Conservation (phyloP, 1,140 invertebrate species). For the Samia ricini region DNA sequence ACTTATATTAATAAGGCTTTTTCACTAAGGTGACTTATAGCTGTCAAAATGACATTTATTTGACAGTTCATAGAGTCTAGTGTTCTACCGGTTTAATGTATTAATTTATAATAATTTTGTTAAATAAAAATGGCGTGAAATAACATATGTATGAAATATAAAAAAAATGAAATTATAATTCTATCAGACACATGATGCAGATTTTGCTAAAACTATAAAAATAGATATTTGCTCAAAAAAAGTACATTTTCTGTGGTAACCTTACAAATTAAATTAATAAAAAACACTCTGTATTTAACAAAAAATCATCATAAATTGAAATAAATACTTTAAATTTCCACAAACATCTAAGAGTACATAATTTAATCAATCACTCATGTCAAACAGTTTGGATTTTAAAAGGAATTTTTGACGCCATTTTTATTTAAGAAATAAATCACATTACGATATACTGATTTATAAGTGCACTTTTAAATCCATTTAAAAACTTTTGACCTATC, state of each 20-base stretch:
- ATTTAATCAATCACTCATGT: too few relatives aligned
- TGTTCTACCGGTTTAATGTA: background rate
- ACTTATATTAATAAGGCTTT: background rate
- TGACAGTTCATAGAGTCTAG: background rate
- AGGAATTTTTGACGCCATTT: conserved; percentile 15
- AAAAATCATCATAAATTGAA: too few relatives aligned
- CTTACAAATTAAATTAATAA: too few relatives aligned
- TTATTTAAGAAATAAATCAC: conserved; percentile 15
- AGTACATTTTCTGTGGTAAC: too few relatives aligned
- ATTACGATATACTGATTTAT: background rate
- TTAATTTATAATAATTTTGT: background rate
- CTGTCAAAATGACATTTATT: background rate
- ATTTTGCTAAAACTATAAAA: too few relatives aligned
- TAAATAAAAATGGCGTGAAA: background rate
- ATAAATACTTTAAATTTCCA: too few relatives aligned
- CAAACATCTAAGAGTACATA: too few relatives aligned
- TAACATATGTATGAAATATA: too few relatives aligned
- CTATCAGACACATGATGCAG: too few relatives aligned
- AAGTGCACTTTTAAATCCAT: conserved; percentile 55
- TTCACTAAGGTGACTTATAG: background rate
- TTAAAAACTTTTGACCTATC: conserved; percentile 32
- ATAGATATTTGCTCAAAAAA: too few relatives aligned
- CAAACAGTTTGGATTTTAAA: background rate
- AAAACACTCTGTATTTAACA: too few relatives aligned
- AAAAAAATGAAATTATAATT: too few relatives aligned